These are phyloP conservation scores for Climacteris rufus DNA, from an alignment of 2,113 vertebrate genomes.

Conservation along the genomic window DNA sequence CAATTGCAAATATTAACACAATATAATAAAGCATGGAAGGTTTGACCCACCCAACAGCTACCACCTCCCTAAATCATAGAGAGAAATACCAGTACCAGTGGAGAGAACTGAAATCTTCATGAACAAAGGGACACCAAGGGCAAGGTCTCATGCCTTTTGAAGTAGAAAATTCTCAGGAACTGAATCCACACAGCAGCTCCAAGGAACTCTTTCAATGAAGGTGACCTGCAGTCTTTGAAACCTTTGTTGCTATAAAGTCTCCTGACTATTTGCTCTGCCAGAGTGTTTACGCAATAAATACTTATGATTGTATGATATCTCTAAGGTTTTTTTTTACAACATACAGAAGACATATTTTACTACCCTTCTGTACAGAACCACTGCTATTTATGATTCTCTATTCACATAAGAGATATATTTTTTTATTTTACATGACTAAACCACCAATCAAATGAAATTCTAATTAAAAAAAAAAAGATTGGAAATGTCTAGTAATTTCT, in stretches of 20 bases:
- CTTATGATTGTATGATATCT: not conserved
- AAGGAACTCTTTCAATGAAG: not conserved
- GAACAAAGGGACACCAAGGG: not conserved
- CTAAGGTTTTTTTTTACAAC: not conserved
- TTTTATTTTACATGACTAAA: not conserved
- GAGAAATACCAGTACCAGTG: not conserved
- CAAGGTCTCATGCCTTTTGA: not conserved
- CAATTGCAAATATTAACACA: not conserved
- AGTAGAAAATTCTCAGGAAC: not conserved
- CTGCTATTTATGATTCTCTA: not conserved
- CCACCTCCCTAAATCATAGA: not conserved
- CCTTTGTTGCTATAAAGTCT: not conserved
- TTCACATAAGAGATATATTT: not conserved
- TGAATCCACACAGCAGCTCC: not conserved
- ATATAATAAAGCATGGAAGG: not conserved
- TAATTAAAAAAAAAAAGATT: not conserved
- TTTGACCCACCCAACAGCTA: not conserved
- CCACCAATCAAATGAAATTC: not conserved
- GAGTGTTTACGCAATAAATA: not conserved
- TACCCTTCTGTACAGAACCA: not conserved
- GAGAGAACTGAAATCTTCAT: not conserved
- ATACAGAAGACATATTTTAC: not conserved
- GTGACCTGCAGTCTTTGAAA: not conserved
- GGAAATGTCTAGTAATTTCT: not conserved
- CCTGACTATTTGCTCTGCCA: not conserved